Evolutionary conservation across 2,888 invertebrate genomes (phyloP), one percentile per base, ranked within the genome.

Genomic region (Dryadula phaetusa): DNA sequence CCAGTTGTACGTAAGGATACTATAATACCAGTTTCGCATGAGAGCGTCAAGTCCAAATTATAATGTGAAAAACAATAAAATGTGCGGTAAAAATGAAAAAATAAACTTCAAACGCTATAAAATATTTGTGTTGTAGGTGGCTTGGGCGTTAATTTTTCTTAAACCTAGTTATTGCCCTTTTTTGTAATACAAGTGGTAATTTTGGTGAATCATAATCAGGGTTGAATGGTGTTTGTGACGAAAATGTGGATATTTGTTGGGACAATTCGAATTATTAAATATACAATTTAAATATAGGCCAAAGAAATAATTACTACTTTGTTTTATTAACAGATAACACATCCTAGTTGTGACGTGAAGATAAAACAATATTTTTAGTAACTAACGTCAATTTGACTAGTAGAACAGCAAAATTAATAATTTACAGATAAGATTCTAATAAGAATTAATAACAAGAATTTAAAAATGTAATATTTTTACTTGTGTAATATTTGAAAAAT

Each of bases 21-120:
- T 12, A 74, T 83, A 20, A 89, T 90, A 72, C 86, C 86, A 16
- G 87, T 89, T 0, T 75, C 78, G 18, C 80, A 85, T 53, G 81
- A 82, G 66, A 72, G 65, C 3, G 80, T 74, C 0, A 84, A 82
- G 74, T 81, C 80, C 28, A 87, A 88, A 75, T 72, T 87, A 69
- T 86, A 76, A 82, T 64, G 40, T 20, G 6, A 32, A 47, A 49
- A 28, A 47, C 6, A 8, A n/a, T 7, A 6, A 56, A 58, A 14
- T 28, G 42, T 44, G 14, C 18, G 8, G 46, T n/a, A 25, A 16
- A 40, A 40, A 40, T 40, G 6, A 16, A 25, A 25, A 20, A 56
- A 3, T 25, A 25, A 5, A 16, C 32, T 25, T 40, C 6, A 34
- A 53, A 14, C n/a, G 22, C 54, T 54, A 20, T 56, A 20, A 56